Conservation (phyloP, 2,888 invertebrate genomes). For the Dynastes grantii region DNA sequence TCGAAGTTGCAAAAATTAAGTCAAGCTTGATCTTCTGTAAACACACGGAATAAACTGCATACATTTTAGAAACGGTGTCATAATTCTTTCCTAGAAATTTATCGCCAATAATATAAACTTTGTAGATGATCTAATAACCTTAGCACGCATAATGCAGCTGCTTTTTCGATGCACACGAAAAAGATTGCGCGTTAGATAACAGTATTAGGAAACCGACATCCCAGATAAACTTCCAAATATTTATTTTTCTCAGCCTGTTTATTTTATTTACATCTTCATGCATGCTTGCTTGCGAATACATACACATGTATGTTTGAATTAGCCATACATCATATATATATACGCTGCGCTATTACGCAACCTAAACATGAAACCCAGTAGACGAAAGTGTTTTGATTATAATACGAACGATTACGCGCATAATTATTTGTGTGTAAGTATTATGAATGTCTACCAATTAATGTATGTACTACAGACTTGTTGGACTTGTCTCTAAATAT, state of each 20-base stretch:
- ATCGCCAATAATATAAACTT: not conserved
- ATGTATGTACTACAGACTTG: slow-evolving; percentile 23
- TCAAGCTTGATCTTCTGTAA: not conserved
- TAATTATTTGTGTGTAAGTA: slow-evolving; percentile 37
- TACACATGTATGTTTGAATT: slow-evolving; percentile 10
- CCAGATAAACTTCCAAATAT: slow-evolving; percentile 42
- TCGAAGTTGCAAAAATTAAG: slow-evolving; percentile 3
- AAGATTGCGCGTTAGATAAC: slow-evolving; percentile 28
- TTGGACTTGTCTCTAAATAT: slow-evolving; percentile 40
- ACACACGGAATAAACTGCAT: not conserved
- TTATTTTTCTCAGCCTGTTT: slow-evolving; percentile 40
- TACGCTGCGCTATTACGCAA: slow-evolving; percentile 3
- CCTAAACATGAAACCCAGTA: not conserved
- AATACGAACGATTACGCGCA: slow-evolving; percentile 28
- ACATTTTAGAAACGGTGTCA: not conserved
- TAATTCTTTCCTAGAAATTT: slow-evolving; percentile 10
- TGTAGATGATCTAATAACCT: slow-evolving; percentile 38
- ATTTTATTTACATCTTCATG: slow-evolving; percentile 28
- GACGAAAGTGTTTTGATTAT: slow-evolving; percentile 41
- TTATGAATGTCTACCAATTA: slow-evolving; percentile 33
- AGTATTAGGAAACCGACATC: slow-evolving; percentile 24
- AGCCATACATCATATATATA: not conserved
- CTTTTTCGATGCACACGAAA: not conserved
- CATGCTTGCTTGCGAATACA: slow-evolving; percentile 6
- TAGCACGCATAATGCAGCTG: slow-evolving; percentile 30